Conservation (phyloP, 2,888 invertebrate genomes). For the Drosophila recens region DNA sequence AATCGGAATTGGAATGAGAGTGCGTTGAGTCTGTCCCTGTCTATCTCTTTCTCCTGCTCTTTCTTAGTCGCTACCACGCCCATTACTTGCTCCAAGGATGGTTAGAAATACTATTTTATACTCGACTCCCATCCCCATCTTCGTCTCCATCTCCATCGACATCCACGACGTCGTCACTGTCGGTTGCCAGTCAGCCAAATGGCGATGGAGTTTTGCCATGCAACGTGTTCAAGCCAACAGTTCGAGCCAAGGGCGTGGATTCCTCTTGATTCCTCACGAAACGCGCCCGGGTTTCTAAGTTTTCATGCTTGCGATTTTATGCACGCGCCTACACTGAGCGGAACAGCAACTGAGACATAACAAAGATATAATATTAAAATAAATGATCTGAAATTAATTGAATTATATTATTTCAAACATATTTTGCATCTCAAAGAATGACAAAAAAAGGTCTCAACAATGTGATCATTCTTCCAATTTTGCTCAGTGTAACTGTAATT, state of each 20-base stretch:
- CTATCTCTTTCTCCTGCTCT: background rate
- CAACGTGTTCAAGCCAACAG: constrained; percentile 39
- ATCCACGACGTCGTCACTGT: constrained; percentile 21
- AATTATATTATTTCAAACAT: background rate
- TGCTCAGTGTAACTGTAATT: constrained; percentile 63
- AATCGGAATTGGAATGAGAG: constrained; percentile 11
- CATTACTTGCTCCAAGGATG: constrained; percentile 45
- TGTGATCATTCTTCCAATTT: constrained; percentile 7
- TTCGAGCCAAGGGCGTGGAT: constrained; percentile 56
- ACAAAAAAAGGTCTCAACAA: background rate
- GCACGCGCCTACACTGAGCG: constrained; percentile 49
- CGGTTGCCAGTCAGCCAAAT: constrained; percentile 50
- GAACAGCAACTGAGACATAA: constrained; percentile 9
- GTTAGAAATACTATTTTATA: constrained; percentile 77
- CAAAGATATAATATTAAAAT: background rate
- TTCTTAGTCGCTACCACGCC: constrained; percentile 16
- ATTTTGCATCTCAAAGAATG: background rate
- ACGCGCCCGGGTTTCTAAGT: constrained; percentile 52
- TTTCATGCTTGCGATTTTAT: constrained; percentile 65
- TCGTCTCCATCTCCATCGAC: constrained; percentile 25
- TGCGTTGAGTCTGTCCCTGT: constrained; percentile 37
- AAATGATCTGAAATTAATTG: no score
- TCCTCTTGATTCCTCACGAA: constrained; percentile 29
- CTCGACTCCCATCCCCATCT: constrained; percentile 43
- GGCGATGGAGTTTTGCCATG: constrained; percentile 77